phyloP scores from a whole-genome alignment of 2,888 invertebrate species.

The Anthrax anthrax region DNA sequence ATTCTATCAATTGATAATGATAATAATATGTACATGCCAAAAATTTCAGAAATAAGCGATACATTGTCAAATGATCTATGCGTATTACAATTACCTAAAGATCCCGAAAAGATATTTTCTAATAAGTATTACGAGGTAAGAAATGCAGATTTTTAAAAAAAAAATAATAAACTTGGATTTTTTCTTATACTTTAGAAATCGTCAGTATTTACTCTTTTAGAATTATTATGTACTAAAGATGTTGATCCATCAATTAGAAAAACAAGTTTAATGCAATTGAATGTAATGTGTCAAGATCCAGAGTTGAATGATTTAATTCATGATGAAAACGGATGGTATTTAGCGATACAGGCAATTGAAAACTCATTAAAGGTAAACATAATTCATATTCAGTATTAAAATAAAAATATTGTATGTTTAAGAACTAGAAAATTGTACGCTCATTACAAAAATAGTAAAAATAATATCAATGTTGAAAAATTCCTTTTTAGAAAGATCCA shows the following conservation, averaged over 20 bases:
- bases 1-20: conserved; percentile 16
- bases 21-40: conserved; percentile 16
- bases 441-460: too few species aligned
- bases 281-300: conserved; percentile 24
- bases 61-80: conserved; percentile 22
- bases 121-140: conserved; percentile 15
- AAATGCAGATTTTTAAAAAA: not conserved
- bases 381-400: too few species aligned
- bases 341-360: conserved; percentile 18
- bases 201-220: conserved; percentile 17
- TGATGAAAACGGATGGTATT: conserved; percentile 17
- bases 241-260: conserved; percentile 25
- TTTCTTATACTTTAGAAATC: conserved; percentile 3
- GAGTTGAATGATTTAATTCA: conserved; percentile 17
- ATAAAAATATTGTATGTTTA: too few species aligned
- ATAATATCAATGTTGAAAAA: too few species aligned
- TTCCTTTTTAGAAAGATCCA: conserved; percentile 10
- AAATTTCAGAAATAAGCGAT: conserved; percentile 18
- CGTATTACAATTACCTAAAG: conserved; percentile 15
- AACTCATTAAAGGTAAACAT: conserved; percentile 16
- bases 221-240: conserved; percentile 21
- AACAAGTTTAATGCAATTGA: conserved; percentile 25
- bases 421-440: too few species aligned
- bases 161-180: not conserved
- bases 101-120: conserved; percentile 19